Percentiles rank a stretch among this genome's conserved stretches.
Evolutionary conservation across 2,888 invertebrate species (phyloP).

Genomic region (Acheta domesticus): DNA sequence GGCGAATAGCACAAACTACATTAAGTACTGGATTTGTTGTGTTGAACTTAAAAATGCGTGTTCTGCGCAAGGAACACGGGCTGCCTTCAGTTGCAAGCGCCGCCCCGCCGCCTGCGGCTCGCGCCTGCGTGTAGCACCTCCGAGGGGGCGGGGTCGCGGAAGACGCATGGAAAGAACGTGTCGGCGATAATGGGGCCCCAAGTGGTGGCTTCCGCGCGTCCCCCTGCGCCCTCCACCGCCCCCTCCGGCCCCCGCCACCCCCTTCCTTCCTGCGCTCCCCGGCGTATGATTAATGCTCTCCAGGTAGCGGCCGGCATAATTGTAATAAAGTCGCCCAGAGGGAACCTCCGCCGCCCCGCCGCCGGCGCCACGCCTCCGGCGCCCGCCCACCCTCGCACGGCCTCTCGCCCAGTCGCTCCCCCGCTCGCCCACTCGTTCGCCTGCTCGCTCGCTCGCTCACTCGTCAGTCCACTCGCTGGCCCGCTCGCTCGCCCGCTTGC

Average conservation of each 20-base stretch:
- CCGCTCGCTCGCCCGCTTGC: too few species aligned
- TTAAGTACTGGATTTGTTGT: too few species aligned
- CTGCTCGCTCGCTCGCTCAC: too few species aligned
- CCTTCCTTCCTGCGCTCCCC: neutral
- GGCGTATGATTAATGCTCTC: neutral
- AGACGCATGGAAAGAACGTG: neutral
- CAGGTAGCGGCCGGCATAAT: neutral
- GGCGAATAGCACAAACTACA: too few species aligned
- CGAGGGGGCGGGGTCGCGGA: neutral
- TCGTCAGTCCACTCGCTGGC: too few species aligned
- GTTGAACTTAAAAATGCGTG: too few species aligned
- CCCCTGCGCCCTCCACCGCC: neutral
- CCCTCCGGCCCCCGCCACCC: neutral
- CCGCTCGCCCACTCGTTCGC: neutral
- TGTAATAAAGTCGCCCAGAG: neutral
- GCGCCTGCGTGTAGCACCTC: too few species aligned
- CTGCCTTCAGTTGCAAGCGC: too few species aligned
- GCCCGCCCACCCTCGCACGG: neutral
- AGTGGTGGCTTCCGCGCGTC: neutral
- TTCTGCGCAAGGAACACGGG: too few species aligned
- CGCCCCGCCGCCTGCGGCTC: too few species aligned
- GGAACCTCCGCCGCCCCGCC: neutral
- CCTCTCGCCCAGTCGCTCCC: too few species aligned
- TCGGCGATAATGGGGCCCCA: neutral
- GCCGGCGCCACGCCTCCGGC: neutral